Evolutionary conservation across 1,140 invertebrate species (phyloP), one percentile per base, ranked within the genome.

Genomic region (Adelges cooleyi): DNA sequence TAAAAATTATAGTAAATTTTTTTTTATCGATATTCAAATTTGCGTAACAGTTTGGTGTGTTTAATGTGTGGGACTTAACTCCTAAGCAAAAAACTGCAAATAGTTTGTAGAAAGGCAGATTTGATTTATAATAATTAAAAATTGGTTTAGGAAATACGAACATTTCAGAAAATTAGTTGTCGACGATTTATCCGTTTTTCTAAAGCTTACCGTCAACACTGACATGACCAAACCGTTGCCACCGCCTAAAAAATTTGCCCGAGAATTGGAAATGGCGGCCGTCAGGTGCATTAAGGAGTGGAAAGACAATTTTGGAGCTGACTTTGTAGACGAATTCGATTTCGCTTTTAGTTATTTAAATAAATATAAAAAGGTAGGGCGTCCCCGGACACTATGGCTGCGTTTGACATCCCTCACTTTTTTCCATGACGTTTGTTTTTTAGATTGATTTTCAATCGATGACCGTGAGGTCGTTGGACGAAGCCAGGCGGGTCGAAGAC

Each of bases 121-220:
- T n/a, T n/a, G n/a, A n/a, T n/a, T n/a, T n/a, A n/a, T n/a, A n/a
- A n/a, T n/a, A n/a, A 49, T n/a, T n/a, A n/a, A n/a, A n/a, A n/a
- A n/a, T n/a, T n/a, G 36, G 68, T 71, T 2, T 67, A 76, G 73
- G 59, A 71, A 78, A 68, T 83, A 80, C 20, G 77, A 80, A 73
- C 67, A 62, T 20, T 83, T 83, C 67, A 71, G 81, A 65, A 75
- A 79, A 62, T 68, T 78, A 6, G 66, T 83, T 1, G 66, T 82
- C 11, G 71, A 71, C 11, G 71, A 81, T 67, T 76, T 83, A 48
- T 75, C 80, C 25, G 66, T 69, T 6, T 76, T 81, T 66, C 69
- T 82, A 11, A 77, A 80, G 68, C 67, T 77, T 29, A 74, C 75
- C 15, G 65, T 74, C 3, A 79, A 77, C 67, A 76, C 73, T n/a